These are phyloP conservation scores for Peromyscus aztecus DNA, from an alignment of 2,797 vertebrate genomes.

Conservation along the genomic window DNA sequence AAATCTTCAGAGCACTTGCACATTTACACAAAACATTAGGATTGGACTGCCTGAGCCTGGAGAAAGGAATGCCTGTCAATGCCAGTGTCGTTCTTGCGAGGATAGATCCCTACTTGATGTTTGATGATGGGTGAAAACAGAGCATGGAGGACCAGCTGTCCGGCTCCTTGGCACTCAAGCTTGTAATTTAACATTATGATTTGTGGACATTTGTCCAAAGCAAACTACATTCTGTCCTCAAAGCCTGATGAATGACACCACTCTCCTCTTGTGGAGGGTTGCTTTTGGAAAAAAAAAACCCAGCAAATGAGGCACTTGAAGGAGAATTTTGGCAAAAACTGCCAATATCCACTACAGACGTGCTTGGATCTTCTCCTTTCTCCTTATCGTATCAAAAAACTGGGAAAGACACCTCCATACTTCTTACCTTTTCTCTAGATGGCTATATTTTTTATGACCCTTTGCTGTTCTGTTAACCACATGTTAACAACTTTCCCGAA, in stretches of 20 bases:
- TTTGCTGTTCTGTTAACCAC: not conserved
- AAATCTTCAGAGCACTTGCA: conserved; percentile 52
- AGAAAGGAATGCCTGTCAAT: not conserved
- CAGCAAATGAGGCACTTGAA: conserved; percentile 58
- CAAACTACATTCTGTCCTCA: conserved; percentile 50
- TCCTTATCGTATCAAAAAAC: conserved; percentile 54
- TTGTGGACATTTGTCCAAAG: conserved; percentile 45
- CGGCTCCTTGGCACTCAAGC: not conserved
- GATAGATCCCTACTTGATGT: conserved; percentile 31
- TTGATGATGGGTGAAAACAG: conserved; percentile 34
- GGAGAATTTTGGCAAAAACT: conserved; percentile 25
- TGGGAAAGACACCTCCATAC: not conserved
- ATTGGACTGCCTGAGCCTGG: not conserved
- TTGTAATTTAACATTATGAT: conserved; percentile 47
- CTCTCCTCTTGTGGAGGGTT: conserved; percentile 47
- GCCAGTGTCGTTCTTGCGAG: not conserved
- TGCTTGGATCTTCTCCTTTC: not conserved
- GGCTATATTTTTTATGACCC: not conserved
- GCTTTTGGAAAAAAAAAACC: conserved; percentile 51
- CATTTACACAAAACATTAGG: conserved; percentile 3
- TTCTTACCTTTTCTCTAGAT: conserved; percentile 2
- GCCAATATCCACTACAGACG: not conserved
- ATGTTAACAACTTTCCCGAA: conserved; percentile 34
- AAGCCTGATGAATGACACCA: conserved; percentile 33
- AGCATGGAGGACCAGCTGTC: not conserved